Conservation (phyloP, 1,140 invertebrate genomes). For the Acyrthosiphon pisum region DNA sequence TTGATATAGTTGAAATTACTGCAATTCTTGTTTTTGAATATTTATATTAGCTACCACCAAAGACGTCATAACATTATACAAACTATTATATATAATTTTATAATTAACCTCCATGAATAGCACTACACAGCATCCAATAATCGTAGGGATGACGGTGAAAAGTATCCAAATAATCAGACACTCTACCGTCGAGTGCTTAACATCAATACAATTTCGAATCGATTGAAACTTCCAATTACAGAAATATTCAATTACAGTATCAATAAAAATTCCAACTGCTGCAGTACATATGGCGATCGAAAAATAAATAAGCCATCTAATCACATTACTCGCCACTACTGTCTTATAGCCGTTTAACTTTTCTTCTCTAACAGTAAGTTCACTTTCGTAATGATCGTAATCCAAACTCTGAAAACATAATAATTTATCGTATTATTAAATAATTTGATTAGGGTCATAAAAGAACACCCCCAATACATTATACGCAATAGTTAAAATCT, state of each 20-base stretch:
- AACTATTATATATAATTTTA: neutral
- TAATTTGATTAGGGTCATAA: neutral
- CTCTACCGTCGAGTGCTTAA: constrained; percentile 58
- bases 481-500: constrained; percentile 29
- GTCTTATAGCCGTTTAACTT: constrained; percentile 76
- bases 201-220: constrained; percentile 83
- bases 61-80: neutral
- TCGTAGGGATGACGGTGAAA: constrained; percentile 51
- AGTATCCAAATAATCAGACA: constrained; percentile 47
- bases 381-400: constrained; percentile 89
- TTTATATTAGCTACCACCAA: neutral
- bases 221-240: constrained; percentile 82
- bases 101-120: constrained; percentile 51
- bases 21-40: neutral
- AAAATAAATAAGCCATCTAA: constrained; percentile 92
- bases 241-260: constrained; percentile 87
- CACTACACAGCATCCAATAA: constrained; percentile 54
- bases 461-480: neutral
- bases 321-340: constrained; percentile 77
- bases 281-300: constrained; percentile 93
- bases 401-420: constrained; percentile 79
- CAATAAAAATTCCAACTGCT: constrained; percentile 85
- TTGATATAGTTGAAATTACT: neutral
- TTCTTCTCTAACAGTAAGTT: constrained; percentile 81
- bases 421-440: neutral